phyloP scores from a whole-genome alignment of 2,797 vertebrate species.

The Hafferia zeledoni region DNA sequence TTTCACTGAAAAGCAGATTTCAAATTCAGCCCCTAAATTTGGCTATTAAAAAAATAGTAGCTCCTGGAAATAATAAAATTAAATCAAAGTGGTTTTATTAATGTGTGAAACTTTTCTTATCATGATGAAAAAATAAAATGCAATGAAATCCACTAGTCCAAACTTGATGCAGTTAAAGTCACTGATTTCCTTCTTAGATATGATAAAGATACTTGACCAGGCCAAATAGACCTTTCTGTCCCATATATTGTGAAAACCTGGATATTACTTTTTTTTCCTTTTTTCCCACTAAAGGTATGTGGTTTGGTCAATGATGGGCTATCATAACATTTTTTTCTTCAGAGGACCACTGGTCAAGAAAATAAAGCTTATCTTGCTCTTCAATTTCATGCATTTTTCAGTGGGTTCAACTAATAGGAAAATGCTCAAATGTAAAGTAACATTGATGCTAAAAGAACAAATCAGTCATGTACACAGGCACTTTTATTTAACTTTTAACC shows the following conservation, averaged over 20 bases:
- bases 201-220: not conserved
- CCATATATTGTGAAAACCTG: not conserved
- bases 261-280: not conserved
- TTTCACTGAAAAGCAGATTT: conserved; percentile 22
- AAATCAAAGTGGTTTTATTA: conserved; percentile 29
- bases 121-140: conserved; percentile 45
- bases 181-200: conserved; percentile 22
- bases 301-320: not conserved
- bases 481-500: not conserved
- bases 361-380: not conserved
- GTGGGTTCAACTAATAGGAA: not conserved
- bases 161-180: not conserved
- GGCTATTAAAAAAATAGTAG: not conserved
- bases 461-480: not conserved
- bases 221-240: not conserved
- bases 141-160: conserved; percentile 45
- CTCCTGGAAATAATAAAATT: conserved; percentile 58
- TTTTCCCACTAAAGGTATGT: not conserved
- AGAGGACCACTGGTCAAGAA: not conserved
- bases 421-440: not conserved
- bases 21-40: conserved; percentile 4
- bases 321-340: not conserved
- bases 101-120: conserved; percentile 19
- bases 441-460: not conserved
- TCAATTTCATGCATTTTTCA: not conserved